These are phyloP conservation scores for Chionoecetes opilio DNA, from an alignment of 1,140 invertebrate genomes.

Conservation along the genomic window DNA sequence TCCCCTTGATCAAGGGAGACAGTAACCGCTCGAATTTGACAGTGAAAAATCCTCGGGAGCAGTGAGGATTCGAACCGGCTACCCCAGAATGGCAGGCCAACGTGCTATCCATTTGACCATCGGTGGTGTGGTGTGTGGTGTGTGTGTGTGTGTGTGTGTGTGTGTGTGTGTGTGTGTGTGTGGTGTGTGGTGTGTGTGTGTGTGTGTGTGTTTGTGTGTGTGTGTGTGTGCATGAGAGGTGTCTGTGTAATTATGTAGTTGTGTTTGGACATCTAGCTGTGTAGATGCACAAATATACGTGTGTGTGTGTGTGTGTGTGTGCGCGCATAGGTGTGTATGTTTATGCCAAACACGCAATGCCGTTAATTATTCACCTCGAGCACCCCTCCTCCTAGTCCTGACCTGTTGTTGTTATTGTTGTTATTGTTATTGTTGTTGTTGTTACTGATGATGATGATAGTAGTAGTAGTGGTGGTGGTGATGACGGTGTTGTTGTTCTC, in stretches of 20 bases:
- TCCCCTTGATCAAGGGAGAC: too few species aligned
- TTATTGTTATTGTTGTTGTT: background rate
- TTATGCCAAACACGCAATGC: conserved; percentile 9
- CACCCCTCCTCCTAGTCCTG: background rate
- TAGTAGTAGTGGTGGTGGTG: background rate
- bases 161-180: conserved; percentile 30
- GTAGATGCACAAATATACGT: background rate
- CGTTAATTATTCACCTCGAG: conserved; percentile 28
- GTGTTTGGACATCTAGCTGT: conserved; percentile 19
- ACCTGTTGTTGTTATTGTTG: background rate
- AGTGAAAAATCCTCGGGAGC: too few species aligned
- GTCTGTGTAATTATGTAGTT: background rate
- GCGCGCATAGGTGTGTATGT: background rate
- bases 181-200: background rate
- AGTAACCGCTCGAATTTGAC: too few species aligned
- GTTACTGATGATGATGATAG: too few species aligned
- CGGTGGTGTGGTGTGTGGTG: conserved; percentile 6
- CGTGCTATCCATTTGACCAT: too few species aligned
- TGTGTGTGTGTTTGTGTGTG: background rate
- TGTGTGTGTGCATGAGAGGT: background rate
- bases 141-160: background rate
- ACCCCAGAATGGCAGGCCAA: too few species aligned
- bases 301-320: conserved; percentile 27
- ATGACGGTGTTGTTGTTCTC: background rate
- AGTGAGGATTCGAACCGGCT: too few species aligned